Evolutionary conservation across 2,797 vertebrate species (phyloP).

Genomic region (Otus scops): DNA sequence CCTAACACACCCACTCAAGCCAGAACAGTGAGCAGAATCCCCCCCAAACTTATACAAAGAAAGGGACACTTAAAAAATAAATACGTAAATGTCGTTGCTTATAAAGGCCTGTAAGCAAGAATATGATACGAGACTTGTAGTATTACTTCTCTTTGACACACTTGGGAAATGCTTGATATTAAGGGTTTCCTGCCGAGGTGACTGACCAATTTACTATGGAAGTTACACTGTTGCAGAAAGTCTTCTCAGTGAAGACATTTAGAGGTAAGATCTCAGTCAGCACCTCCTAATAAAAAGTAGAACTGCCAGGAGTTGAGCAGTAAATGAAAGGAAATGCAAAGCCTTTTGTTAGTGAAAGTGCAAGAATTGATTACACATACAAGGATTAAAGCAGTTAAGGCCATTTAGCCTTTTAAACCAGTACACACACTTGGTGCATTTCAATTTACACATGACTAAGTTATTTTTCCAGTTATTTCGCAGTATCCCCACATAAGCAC

Average conservation of each 20-base stretch:
- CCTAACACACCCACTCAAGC: not conserved
- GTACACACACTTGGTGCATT: not conserved
- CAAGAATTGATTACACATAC: not conserved
- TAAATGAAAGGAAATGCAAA: not conserved
- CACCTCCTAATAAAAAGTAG: not conserved
- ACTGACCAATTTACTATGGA: not conserved
- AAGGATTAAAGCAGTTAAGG: not conserved
- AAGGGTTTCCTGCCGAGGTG: not conserved
- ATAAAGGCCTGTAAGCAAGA: not conserved
- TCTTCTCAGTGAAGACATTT: not conserved
- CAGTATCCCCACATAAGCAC: not conserved
- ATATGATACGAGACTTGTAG: accelerated
- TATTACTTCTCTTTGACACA: not conserved
- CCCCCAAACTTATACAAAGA: not conserved
- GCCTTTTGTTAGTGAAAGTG: not conserved
- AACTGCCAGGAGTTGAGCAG: not conserved
- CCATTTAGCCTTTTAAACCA: not conserved
- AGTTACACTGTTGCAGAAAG: not conserved
- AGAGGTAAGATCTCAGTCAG: not conserved
- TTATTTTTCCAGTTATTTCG: not conserved
- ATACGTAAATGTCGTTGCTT: not conserved
- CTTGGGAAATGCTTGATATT: not conserved
- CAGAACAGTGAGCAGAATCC: not conserved
- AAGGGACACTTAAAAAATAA: not conserved
- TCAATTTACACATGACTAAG: not conserved